A percentile compares a stretch with the other conserved stretches of the same genome.
Evolutionary conservation across 2,888 invertebrate species (phyloP).

Genomic region (Pachliopta kotzebuea): DNA sequence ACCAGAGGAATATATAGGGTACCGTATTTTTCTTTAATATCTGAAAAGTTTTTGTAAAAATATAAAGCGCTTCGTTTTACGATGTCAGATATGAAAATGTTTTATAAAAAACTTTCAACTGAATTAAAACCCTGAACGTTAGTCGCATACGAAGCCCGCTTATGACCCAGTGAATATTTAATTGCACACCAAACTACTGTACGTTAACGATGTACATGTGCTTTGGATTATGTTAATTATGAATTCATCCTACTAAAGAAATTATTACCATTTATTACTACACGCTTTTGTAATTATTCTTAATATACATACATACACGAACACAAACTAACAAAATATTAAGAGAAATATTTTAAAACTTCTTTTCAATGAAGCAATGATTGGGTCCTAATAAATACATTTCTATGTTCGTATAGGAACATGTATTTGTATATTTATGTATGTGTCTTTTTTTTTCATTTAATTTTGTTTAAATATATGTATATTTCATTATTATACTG

Average conservation of each 20-base stretch:
- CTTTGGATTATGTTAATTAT: constrained; percentile 23
- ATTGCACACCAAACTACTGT: constrained; percentile 23
- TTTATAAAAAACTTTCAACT: constrained; percentile 21
- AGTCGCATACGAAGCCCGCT: constrained; percentile 8
- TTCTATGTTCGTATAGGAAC: too few species aligned
- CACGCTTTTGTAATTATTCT: background rate
- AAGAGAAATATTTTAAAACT: too few species aligned
- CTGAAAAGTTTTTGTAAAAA: background rate
- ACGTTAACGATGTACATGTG: constrained; percentile 25
- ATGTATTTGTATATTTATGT: too few species aligned
- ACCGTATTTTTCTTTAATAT: background rate
- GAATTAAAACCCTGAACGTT: constrained; percentile 23
- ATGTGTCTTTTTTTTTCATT: too few species aligned
- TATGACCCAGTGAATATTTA: constrained; percentile 25
- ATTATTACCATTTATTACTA: background rate
- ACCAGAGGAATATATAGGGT: too few species aligned
- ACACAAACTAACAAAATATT: too few species aligned
- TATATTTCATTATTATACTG: too few species aligned
- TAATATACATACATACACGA: too few species aligned
- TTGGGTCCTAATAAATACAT: too few species aligned
- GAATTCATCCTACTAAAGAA: constrained; percentile 7
- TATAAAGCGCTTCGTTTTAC: constrained; percentile 1
- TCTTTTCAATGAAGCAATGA: too few species aligned
- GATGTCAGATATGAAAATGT: constrained; percentile 11
- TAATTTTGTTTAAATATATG: too few species aligned